Conservation (phyloP, 2,888 invertebrate genomes). For the Sympetrum striolatum region DNA sequence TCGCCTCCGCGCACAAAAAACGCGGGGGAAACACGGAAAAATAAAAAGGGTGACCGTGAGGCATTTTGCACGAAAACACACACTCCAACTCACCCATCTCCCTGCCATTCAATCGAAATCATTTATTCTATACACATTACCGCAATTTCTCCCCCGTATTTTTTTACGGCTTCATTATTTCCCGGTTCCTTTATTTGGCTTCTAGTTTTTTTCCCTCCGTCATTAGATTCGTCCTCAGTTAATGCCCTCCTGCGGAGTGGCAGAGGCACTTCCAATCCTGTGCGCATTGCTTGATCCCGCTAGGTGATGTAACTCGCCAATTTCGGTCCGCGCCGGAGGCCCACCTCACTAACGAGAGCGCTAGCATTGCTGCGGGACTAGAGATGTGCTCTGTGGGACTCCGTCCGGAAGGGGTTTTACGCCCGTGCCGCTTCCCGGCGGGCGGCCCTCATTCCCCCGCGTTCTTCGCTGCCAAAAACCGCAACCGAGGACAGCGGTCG, state of each 20-base stretch:
- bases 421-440: slow-evolving; percentile 23
- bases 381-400: neutral
- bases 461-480: neutral
- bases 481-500: neutral
- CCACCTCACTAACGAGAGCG: neutral
- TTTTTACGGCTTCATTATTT: neutral
- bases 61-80: neutral
- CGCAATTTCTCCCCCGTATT: neutral
- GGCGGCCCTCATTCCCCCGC: neutral
- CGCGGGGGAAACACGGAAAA: neutral
- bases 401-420: neutral
- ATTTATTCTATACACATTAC: neutral
- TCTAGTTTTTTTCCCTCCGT: neutral
- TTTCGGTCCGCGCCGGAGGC: neutral
- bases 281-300: neutral
- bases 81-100: neutral
- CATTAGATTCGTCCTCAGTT: neutral
- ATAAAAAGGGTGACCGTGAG: neutral
- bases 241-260: neutral
- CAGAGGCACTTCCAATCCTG: neutral
- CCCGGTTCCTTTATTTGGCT: neutral
- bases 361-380: neutral
- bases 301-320: slow-evolving; percentile 7
- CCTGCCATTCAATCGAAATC: neutral
- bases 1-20: neutral